Evolutionary conservation across 2,113 vertebrate species (phyloP), one percentile per base, ranked within the genome.

Genomic region (Perccottus glenii): DNA sequence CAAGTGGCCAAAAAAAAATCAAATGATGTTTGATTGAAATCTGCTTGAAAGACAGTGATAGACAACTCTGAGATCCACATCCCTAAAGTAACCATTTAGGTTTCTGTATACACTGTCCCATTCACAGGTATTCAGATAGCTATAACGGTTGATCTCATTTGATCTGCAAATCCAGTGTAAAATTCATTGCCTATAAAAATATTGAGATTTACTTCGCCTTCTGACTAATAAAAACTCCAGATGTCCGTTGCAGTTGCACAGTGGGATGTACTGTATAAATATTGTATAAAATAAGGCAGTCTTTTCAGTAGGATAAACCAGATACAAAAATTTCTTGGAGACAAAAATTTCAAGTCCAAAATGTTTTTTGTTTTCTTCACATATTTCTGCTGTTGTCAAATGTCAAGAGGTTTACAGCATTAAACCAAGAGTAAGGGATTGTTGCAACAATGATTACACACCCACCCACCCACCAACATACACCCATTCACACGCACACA

Each of bases 211-310:
- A 83, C 89, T 88, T 90, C 91, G 84, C 80, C 89, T 80, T 87
- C 84, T 81, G 91, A 87, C 92, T 85, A 88, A 88, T 90, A 92
- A 92, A 93, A 93, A 93, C 83, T 90, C 86, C 90, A 91, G 87
- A 82, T 88, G 88, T 92, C 87, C 78, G 84, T 89, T 89, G 88
- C 83, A 80, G 90, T 87, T 93, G 91, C 84, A 91, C 89, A 91
- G 89, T 90, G 91, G 92, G 94, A 92, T 94, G 94, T 92, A 92
- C 89, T 93, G 90, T 95, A 98, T 95, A 97, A 98, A 98, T 91
- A 94, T 90, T 91, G 87, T 96, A 96, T 91, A 96, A 98, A 98
- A 95, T 95, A 96, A 96, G 95, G 94, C 94, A 95, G 93, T 93
- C 84, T 93, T 90, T 89, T 93, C 92, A 92, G 93, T 91, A 94